Base-by-base conservation (phyloP, 2,888 invertebrate genomes). In the Neuroscelio doddi region DNA sequence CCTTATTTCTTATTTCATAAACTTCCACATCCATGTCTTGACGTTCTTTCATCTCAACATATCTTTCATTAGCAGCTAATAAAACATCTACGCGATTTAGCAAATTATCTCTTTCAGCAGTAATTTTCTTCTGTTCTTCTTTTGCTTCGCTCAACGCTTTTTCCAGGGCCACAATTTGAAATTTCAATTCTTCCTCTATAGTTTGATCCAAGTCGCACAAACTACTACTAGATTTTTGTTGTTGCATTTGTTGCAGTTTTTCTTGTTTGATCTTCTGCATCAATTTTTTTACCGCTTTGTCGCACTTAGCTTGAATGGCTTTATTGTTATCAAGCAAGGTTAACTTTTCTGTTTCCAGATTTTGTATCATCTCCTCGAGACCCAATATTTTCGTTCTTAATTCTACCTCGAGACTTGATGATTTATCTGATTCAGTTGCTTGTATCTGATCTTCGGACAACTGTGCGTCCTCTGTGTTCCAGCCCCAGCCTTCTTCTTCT, bases 281-380 rank as follows among this genome's bases (percentile, higher is more conserved):
- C 36, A 96, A 85, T 82, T 95, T 96, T 75, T 92, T 92, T 71
- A 96, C 86, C 68, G 94, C 88, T 85, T 94, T 95, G 1, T 90
- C 89, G 24, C 91, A 89, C 80, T 94, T 94, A 0, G 90, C 84
- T 80, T 93, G 91, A 61, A 88, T 85, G 21, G 88, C 85, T 66
- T 89, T 88, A 5, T 92, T 86, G 71, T 93, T 92, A 51, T 88
- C 87, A 56, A 87, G 85, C 14, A 91, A 81, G 38, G 85, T 85
- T 12, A 88, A 86, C 62, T 89, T 88, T 64, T 91, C 89, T 1
- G 85, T 80, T 71, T 89, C 87, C 3, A 92, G 84, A 51, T 87
- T 86, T 21, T 86, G 82, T n/a, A 92, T 86, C 72, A 88, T 86
- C 46, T 89, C 87, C 73, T 89, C 87, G 17, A 90, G 84, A 68